Evolutionary conservation across 2,888 invertebrate genomes (phyloP).

Genomic region (Sceliomorpha sp.): DNA sequence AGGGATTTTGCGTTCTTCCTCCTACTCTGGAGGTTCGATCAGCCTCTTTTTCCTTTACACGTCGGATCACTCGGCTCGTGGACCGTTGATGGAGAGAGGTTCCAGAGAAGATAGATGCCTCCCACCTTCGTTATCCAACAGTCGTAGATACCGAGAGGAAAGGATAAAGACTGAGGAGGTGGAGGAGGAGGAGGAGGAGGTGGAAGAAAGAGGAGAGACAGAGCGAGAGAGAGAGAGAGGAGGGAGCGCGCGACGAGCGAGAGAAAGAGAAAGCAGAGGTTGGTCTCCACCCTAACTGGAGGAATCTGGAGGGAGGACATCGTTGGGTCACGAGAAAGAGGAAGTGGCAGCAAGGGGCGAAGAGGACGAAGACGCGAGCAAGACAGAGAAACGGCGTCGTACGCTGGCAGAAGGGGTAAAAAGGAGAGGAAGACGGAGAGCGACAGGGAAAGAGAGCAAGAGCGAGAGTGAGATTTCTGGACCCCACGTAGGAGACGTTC

Average conservation of each 20-base stretch:
- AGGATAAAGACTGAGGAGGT: constrained; percentile 37
- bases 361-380: constrained; percentile 56
- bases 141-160: constrained; percentile 46
- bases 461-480: constrained; percentile 68
- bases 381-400: constrained; percentile 54
- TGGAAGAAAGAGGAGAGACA: constrained; percentile 21
- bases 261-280: constrained; percentile 48
- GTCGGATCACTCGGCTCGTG: constrained; percentile 47
- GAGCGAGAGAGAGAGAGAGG: constrained; percentile 21
- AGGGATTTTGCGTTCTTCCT: constrained; percentile 31
- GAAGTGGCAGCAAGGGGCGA: constrained; percentile 47
- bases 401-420: constrained; percentile 54
- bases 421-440: constrained; percentile 50
- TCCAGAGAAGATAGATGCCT: constrained; percentile 45
- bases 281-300: constrained; percentile 62
- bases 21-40: constrained; percentile 33
- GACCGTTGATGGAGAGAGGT: constrained; percentile 37
- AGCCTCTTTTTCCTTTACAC: constrained; percentile 37
- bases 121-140: constrained; percentile 44
- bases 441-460: constrained; percentile 58
- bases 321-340: constrained; percentile 68
- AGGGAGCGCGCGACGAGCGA: constrained; percentile 36
- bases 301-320: constrained; percentile 66
- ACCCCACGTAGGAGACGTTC: constrained; percentile 78
- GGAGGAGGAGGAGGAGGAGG: constrained; percentile 26